A percentile compares a stretch with the other conserved stretches of the same genome.
These are phyloP conservation scores for Cynocephalus volans DNA, from an alignment of 2,113 vertebrate species.

Conservation along the genomic window DNA sequence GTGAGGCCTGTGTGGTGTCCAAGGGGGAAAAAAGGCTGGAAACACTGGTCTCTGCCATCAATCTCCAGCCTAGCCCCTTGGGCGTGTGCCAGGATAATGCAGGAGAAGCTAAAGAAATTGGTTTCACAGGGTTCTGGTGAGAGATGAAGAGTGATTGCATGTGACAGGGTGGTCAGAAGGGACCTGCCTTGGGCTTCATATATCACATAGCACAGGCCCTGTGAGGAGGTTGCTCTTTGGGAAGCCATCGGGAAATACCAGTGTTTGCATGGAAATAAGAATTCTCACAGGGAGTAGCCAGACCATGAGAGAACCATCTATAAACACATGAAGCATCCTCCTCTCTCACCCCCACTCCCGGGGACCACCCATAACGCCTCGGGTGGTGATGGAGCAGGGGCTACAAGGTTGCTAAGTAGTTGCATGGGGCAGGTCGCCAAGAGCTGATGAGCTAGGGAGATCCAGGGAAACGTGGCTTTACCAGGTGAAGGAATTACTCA, in stretches of 20 bases:
- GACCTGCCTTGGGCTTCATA: not conserved
- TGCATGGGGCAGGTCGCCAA: not conserved
- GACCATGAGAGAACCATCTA: not conserved
- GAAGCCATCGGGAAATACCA: not conserved
- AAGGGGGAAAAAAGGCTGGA: too few species aligned
- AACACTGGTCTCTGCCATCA: not conserved
- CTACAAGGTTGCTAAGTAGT: not conserved
- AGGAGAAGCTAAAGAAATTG: not conserved
- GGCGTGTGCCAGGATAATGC: not conserved
- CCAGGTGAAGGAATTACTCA: not conserved
- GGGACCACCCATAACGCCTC: not conserved
- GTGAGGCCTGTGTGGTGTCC: not conserved
- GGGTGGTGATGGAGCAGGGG: not conserved
- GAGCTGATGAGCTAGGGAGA: not conserved
- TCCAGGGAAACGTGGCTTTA: not conserved
- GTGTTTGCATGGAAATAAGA: not conserved
- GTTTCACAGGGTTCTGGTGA: not conserved
- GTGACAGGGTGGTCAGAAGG: not conserved
- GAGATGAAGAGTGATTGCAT: not conserved
- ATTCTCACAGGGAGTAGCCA: not conserved
- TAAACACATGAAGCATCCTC: not conserved
- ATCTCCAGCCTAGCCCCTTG: not conserved
- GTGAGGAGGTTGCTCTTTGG: not conserved
- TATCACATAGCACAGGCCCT: not conserved
- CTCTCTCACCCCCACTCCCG: not conserved